Base-by-base conservation (phyloP, 1,140 invertebrate genomes). In the Zaprionus vittiger region DNA sequence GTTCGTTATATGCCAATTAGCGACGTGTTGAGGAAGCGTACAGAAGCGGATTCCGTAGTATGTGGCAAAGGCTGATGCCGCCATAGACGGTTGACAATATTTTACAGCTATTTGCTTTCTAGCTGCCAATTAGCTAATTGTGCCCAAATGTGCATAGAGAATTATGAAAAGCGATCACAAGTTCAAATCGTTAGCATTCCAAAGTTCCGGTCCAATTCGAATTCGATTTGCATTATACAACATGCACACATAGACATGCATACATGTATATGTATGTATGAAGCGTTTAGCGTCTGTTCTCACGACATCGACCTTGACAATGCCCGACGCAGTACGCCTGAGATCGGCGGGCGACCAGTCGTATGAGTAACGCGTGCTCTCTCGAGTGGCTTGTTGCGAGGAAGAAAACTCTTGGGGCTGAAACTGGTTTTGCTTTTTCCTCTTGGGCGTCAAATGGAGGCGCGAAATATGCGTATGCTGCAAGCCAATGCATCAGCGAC, bases 1-100 rank as follows among this genome's bases (percentile, higher is more conserved):
- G 41, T 82, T 73, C 54, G 85, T 81, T 90, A 87, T 87, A 87
- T 87, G 75, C 84, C 84, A 87, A 87, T 87, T 87, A 87, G 81
- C 69, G 75, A 64, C 75, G 69, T 81, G 81, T 90, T 69, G 81
- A 90, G 84, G 84, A 87, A 87, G 84, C 84, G 55, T 62, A 26
- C 34, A 34, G 34, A 65, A 74, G 49, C 41, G 41, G 6, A 28
- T 28, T 28, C 7, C 28, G 28, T 28, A 41, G 38, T n/a, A 41
- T 44, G 41, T 3, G n/a, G 41, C 41, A 47, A 47, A 47, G 9
- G 47, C 47, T 59, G 60, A 64, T 63, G 62, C 81, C 75, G 81
- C 64, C 71, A 72, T 78, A 77, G 66, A 72, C 77, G 71, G 54
- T 73, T 81, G 81, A 87, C 83, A 78, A 89, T 79, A 77, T 56